Percentiles rank a stretch among this genome's conserved stretches.
Evolutionary conservation across 2,888 invertebrate genomes (phyloP).

Genomic region (Meandrusa payeni): DNA sequence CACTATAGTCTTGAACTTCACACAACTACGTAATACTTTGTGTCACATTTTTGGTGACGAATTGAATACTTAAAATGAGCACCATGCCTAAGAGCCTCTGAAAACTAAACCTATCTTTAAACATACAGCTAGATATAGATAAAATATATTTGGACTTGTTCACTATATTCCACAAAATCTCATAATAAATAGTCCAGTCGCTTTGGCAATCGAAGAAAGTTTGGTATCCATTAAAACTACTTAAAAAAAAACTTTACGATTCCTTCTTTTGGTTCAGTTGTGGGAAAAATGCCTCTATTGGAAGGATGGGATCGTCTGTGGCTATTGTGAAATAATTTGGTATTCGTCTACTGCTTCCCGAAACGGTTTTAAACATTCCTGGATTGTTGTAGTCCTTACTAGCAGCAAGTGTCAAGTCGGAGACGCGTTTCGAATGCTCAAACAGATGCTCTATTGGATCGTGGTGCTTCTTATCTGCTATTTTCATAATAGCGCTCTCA

Average conservation of each 20-base stretch:
- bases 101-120: conserved; percentile 25
- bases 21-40: conserved; percentile 19
- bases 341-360: conserved; percentile 82
- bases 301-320: conserved; percentile 89
- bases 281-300: conserved; percentile 90
- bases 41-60: conserved; percentile 24
- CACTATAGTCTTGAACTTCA: conserved; percentile 14
- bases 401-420: conserved; percentile 86
- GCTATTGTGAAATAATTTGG: conserved; percentile 87
- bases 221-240: conserved; percentile 56
- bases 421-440: conserved; percentile 84
- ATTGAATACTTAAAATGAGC: conserved; percentile 50
- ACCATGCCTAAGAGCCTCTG: conserved; percentile 34
- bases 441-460: conserved; percentile 65
- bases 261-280: conserved; percentile 84
- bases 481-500: conserved; percentile 80
- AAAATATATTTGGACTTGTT: conserved; percentile 29
- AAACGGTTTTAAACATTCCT: conserved; percentile 85
- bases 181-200: conserved; percentile 32
- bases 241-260: conserved; percentile 60
- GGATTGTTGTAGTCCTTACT: conserved; percentile 87
- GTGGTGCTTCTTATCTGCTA: conserved; percentile 74
- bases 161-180: conserved; percentile 1
- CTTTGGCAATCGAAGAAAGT: conserved; percentile 72
- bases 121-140: conserved; percentile 22